Evolutionary conservation across 1,140 invertebrate species (phyloP).

Genomic region (Lamellibrachia luymesi): DNA sequence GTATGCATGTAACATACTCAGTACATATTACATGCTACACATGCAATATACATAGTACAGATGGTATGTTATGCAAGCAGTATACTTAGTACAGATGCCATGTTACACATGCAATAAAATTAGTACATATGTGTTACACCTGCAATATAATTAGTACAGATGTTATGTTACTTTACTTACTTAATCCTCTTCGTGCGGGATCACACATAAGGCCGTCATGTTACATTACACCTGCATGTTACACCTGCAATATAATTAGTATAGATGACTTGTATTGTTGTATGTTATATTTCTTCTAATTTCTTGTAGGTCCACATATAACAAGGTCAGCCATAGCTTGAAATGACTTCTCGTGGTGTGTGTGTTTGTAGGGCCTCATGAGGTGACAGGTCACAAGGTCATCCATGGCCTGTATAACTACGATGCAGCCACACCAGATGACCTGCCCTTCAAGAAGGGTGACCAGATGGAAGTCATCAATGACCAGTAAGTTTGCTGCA

Average conservation of each 20-base stretch:
- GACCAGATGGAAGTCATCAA: constrained; percentile 50
- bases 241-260: background rate
- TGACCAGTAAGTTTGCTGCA: constrained; percentile 16
- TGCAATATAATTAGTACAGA: background rate
- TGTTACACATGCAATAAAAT: background rate
- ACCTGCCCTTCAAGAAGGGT: constrained; percentile 55
- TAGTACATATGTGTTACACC: background rate
- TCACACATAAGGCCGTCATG: background rate
- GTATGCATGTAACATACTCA: background rate
- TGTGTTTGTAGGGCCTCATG: background rate
- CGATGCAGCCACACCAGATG: constrained; percentile 54
- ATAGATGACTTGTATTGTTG: background rate
- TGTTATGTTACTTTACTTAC: background rate
- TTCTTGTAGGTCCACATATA: background rate
- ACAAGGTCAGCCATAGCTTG: background rate
- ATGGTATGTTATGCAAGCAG: background rate
- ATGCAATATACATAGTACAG: background rate
- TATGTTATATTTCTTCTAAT: background rate
- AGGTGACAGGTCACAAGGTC: background rate
- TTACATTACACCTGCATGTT: background rate
- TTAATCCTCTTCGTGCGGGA: too few species aligned
- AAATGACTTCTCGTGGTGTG: background rate
- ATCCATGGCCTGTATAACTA: constrained; percentile 55
- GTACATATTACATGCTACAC: background rate
- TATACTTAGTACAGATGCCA: background rate